Evolutionary conservation across 2,888 invertebrate genomes (phyloP), one percentile per base, ranked within the genome.

Genomic region (Ennomos quercinarius): DNA sequence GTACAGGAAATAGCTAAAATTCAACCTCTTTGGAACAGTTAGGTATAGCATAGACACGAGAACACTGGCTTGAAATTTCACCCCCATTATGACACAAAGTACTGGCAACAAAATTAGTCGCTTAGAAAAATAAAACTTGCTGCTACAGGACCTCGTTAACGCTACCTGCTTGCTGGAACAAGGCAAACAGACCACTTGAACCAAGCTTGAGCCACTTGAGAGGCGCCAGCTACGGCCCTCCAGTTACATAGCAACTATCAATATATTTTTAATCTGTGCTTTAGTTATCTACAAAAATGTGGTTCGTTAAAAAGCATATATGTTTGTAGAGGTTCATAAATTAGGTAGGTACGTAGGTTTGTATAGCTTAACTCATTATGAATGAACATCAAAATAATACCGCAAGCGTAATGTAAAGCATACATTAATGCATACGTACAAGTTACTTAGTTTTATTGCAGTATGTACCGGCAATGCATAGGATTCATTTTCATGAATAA

Each of bases 401-500:
- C 27, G 27, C 17, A 17, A 3, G n/a, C n/a, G 17, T 17, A 17
- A 17, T 17, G 17, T 27, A 27, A 27, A 27, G 27, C 27, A 27
- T 52, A 12, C 11, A 27, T 27, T 10, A 37, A 5, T 43, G 37
- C 13, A 42, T 12, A 35, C 1, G 42, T 55, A 41, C 70, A 41
- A 10, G 42, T 55, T 47, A 53, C 70, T 70, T 70, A 60, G 62
- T 68, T 67, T 61, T 66, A 67, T 65, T 66, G 60, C 66, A 47
- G 70, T 72, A 71, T 76, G 69, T 67, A 65, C 73, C 74, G 72
- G 80, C 73, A 74, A 83, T 83, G 83, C 81, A 82, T 81, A 78
- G 77, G 70, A 80, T 73, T 77, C 70, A 77, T 75, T 81, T 83
- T 72, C 81, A 86, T 86, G 85, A 86, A 86, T 86, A 86, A 84